phyloP scores from a whole-genome alignment of 2,113 vertebrate species.

The Pithys albifrons region DNA sequence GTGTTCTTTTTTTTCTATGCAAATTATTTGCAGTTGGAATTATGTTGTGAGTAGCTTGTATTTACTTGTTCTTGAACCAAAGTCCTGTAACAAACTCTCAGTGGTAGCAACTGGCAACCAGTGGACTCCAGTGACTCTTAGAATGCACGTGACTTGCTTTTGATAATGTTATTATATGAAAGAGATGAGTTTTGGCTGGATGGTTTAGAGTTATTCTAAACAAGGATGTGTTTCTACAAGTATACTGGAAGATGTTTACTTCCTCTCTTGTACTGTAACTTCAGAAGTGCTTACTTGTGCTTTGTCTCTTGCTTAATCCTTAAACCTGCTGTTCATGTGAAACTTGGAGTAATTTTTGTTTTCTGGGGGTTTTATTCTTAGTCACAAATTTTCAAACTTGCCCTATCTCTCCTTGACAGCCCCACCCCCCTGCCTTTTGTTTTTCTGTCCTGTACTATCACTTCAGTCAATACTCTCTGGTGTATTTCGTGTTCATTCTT shows the following conservation, averaged over 20 bases:
- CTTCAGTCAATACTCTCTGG: not conserved
- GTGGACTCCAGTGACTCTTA: not conserved
- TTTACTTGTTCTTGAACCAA: not conserved
- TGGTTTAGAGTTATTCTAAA: not conserved
- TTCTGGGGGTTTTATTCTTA: not conserved
- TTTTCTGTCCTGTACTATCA: not conserved
- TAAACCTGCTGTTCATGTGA: not conserved
- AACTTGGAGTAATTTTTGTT: not conserved
- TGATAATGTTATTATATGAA: not conserved
- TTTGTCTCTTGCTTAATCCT: not conserved
- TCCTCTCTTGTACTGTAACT: not conserved
- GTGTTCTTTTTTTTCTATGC: not conserved
- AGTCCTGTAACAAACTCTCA: not conserved
- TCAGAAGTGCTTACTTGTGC: not conserved
- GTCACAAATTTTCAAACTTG: not conserved
- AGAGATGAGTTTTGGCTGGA: not conserved
- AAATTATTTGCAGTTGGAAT: not conserved
- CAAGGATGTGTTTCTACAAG: not conserved
- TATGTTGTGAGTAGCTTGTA: not conserved
- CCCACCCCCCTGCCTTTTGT: fast-evolving
- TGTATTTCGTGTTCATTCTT: not conserved
- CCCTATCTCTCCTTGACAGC: too few relatives aligned
- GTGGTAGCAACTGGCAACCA: not conserved
- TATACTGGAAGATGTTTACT: not conserved
- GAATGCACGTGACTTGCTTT: fast-evolving